Evolutionary conservation across 2,888 invertebrate genomes (phyloP).

Genomic region (Busseola fusca): DNA sequence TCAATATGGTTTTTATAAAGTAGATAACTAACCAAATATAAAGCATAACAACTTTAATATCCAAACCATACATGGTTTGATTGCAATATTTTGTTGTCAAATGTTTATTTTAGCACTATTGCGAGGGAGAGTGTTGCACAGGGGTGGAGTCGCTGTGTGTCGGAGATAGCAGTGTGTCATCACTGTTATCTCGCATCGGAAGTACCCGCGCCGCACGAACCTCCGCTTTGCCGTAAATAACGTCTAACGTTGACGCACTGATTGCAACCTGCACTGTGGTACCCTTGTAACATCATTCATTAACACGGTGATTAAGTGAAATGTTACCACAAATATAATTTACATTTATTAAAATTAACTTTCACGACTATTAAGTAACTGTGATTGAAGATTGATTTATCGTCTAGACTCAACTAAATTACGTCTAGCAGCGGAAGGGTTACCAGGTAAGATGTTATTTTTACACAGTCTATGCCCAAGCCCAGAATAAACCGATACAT

Average conservation of each 20-base stretch:
- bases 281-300: slow-evolving; percentile 31
- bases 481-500: slow-evolving; percentile 57
- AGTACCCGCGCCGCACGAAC: slow-evolving; percentile 44
- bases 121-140: slow-evolving; percentile 35
- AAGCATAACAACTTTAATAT: slow-evolving; percentile 18
- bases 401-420: slow-evolving; percentile 12
- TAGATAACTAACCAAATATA: slow-evolving; percentile 9
- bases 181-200: slow-evolving; percentile 68
- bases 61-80: slow-evolving; percentile 27
- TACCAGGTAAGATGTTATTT: slow-evolving; percentile 21
- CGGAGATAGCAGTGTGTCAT: slow-evolving; percentile 70
- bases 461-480: slow-evolving; percentile 24
- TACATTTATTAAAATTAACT: slow-evolving; percentile 12
- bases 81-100: slow-evolving; percentile 43
- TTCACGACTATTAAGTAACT: slow-evolving; percentile 1
- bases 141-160: slow-evolving; percentile 60
- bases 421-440: slow-evolving; percentile 8
- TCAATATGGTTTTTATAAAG: slow-evolving; percentile 4
- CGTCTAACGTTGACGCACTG: slow-evolving; percentile 38
- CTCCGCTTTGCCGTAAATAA: slow-evolving; percentile 34
- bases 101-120: slow-evolving; percentile 52
- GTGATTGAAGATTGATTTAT: slow-evolving; percentile 15
- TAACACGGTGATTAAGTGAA: slow-evolving; percentile 25
- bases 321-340: slow-evolving; percentile 15
- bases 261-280: slow-evolving; percentile 31